phyloP scores from a whole-genome alignment of 2,888 invertebrate genomes.

The Apocheima hispidaria region DNA sequence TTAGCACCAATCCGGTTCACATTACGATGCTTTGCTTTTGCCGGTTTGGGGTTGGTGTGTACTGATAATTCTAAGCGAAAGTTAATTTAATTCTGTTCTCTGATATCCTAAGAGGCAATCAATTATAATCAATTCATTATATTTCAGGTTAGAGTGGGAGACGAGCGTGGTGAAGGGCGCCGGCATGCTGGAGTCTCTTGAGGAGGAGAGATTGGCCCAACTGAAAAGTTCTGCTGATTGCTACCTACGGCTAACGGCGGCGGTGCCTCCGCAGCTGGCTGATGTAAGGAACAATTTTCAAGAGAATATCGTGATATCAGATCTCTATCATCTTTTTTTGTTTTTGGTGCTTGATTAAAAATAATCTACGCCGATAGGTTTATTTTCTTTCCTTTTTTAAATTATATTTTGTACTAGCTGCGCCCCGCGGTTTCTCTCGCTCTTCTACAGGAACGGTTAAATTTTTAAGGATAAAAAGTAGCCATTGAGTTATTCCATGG shows the following conservation, averaged over 20 bases:
- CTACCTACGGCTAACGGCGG: conserved; percentile 88
- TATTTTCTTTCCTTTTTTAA: not conserved
- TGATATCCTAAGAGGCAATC: not conserved
- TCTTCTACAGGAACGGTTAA: too few species aligned
- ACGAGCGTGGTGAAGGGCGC: conserved; percentile 95
- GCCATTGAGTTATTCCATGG: too few species aligned
- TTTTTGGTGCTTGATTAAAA: not conserved
- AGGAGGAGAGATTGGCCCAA: conserved; percentile 94
- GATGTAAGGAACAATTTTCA: conserved; percentile 71
- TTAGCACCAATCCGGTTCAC: not conserved
- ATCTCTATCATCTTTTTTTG: not conserved
- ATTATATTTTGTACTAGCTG: too few species aligned
- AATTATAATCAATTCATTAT: conserved; percentile 14
- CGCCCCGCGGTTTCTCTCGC: too few species aligned
- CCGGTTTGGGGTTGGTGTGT: not conserved
- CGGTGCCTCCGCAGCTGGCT: conserved; percentile 92
- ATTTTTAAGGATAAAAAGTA: too few species aligned
- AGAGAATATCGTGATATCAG: too few species aligned
- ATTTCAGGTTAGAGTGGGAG: conserved; percentile 95
- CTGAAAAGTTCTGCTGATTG: conserved; percentile 90
- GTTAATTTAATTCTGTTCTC: not conserved
- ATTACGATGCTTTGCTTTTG: not conserved
- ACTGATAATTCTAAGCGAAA: not conserved
- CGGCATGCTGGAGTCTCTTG: conserved; percentile 94
- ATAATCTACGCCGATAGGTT: too few species aligned